Evolutionary conservation across 2,113 vertebrate species (phyloP).

Genomic region (Vidua chalybeata): DNA sequence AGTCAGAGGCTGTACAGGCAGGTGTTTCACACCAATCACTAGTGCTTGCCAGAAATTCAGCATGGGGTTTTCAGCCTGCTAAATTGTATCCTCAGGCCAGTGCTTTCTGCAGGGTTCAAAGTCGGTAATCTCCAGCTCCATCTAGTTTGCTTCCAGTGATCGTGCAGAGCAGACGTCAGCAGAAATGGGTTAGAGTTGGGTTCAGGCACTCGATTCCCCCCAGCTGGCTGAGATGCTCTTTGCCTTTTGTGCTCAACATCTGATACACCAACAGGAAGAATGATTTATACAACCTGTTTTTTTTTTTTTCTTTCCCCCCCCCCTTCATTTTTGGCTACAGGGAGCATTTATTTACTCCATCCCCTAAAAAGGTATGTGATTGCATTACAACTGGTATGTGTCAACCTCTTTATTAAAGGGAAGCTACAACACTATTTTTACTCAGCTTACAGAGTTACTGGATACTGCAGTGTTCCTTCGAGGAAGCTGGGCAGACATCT

Average conservation of each 20-base stretch:
- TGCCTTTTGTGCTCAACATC: constrained; percentile 43
- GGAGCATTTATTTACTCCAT: not conserved
- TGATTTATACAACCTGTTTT: not conserved
- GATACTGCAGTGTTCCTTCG: constrained; percentile 15
- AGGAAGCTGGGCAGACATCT: constrained; percentile 42
- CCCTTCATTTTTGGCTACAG: not conserved
- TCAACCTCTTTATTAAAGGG: not conserved
- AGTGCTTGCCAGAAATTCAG: constrained; percentile 43
- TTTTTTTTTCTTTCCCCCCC: too few species aligned
- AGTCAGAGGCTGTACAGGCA: constrained; percentile 31
- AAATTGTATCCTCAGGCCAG: constrained; percentile 54
- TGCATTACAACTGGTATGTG: not conserved
- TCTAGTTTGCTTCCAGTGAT: constrained; percentile 59
- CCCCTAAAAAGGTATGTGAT: not conserved
- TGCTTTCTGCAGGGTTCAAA: constrained; percentile 46
- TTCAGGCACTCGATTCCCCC: constrained; percentile 33
- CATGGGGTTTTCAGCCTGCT: constrained; percentile 41
- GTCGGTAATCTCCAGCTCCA: constrained; percentile 46
- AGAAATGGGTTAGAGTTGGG: constrained; percentile 32
- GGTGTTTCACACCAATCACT: constrained; percentile 49
- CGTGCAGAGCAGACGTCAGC: constrained; percentile 41
- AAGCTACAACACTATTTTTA: constrained; percentile 16
- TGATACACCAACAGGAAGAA: not conserved
- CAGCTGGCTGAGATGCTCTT: constrained; percentile 15
- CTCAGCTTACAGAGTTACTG: not conserved